phyloP scores from a whole-genome alignment of 2,888 invertebrate species.

The Eupeodes latifasciatus region DNA sequence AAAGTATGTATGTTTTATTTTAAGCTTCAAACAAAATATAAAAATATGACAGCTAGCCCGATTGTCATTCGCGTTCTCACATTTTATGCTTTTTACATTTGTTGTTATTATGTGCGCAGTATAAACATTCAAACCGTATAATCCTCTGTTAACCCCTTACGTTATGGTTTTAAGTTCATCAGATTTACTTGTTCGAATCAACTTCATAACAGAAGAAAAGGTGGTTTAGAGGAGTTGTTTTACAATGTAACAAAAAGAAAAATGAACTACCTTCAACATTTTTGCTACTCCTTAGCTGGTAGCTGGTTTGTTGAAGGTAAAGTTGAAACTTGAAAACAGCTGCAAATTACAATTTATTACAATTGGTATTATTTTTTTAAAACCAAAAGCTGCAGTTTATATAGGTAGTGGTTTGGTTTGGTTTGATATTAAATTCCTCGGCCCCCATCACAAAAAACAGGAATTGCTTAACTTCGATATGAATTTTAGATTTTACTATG shows the following conservation, averaged over 20 bases:
- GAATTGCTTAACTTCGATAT: background rate
- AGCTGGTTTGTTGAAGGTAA: background rate
- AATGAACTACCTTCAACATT: background rate
- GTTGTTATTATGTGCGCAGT: background rate
- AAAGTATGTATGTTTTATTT: background rate
- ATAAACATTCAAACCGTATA: conserved; percentile 1
- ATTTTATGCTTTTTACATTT: background rate
- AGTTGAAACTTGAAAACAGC: conserved; percentile 63
- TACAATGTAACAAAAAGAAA: conserved; percentile 29
- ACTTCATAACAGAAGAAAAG: conserved; percentile 33
- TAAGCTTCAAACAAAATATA: background rate
- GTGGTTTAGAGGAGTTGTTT: conserved; percentile 21
- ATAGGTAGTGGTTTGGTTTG: conserved; percentile 14
- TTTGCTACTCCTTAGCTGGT: background rate
- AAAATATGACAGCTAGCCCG: background rate
- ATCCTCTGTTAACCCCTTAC: conserved; percentile 33
- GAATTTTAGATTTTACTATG: background rate
- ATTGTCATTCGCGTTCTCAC: background rate
- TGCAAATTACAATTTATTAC: conserved; percentile 74
- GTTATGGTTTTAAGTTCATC: conserved; percentile 43
- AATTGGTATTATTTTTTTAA: conserved; percentile 29
- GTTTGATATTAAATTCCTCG: conserved; percentile 17
- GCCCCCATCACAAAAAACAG: conserved; percentile 20
- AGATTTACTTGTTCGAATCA: conserved; percentile 53
- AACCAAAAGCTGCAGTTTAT: conserved; percentile 23